Conservation (phyloP, 2,113 vertebrate species). For the Illadopsis cleaveri region DNA sequence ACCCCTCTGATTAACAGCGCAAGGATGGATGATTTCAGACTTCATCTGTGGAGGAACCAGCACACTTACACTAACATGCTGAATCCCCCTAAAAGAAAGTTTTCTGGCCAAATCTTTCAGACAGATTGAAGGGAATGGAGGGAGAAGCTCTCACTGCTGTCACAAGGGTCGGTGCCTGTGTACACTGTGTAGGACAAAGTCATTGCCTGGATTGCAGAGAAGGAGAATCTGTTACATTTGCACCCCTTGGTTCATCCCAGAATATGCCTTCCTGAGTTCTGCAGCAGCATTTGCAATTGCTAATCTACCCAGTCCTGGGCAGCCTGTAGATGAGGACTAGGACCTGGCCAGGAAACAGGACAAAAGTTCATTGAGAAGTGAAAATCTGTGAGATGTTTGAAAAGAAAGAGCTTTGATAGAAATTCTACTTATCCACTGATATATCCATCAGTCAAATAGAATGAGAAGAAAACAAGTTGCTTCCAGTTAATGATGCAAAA, state of each 20-base stretch:
- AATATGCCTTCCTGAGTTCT: not conserved
- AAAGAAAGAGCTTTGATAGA: not conserved
- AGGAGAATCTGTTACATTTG: not conserved
- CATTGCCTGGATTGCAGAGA: not conserved
- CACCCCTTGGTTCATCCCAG: not conserved
- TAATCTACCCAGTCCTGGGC: not conserved
- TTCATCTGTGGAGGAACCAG: not conserved
- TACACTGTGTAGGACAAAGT: not conserved
- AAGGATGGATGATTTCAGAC: not conserved
- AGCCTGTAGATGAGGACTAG: not conserved
- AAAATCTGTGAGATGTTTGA: not conserved
- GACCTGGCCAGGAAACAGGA: not conserved
- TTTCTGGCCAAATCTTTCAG: not conserved
- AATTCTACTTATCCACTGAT: not conserved
- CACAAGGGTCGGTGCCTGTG: not conserved
- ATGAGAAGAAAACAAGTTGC: not conserved
- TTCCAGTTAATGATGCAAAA: not conserved
- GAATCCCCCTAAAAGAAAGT: not conserved
- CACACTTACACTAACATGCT: rapidly evolving
- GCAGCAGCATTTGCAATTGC: not conserved
- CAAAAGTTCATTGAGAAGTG: not conserved
- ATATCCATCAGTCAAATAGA: not conserved
- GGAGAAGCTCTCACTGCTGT: not conserved
- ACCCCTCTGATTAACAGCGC: not conserved
- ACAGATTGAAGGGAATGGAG: not conserved